Evolutionary conservation across 2,888 invertebrate species (phyloP), one percentile per base, ranked within the genome.

Genomic region (Cremastinae sp.): DNA sequence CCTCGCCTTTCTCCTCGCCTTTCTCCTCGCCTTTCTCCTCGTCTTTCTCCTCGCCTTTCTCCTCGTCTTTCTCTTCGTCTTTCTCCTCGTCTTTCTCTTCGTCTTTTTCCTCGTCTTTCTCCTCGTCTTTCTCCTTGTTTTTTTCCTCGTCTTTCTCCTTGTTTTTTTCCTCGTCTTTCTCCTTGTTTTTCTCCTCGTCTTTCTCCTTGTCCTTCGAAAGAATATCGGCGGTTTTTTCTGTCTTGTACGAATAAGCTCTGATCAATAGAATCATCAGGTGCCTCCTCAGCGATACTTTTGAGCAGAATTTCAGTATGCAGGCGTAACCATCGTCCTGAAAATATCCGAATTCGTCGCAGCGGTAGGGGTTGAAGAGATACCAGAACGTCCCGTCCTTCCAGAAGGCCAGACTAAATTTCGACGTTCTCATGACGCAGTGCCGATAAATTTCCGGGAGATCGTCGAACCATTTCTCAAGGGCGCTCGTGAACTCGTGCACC

Each of bases 321-420:
- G 86, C 87, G 66, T 71, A 80, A 2, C 88, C 88, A 0, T 53
- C 1, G 51, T 88, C 82, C 56, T 83, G 34, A 85, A 86, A 88
- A 7, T 84, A 80, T 2, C 88, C 88, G 64, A 81, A 84, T 36
- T 84, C 61, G 73, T 88, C 82, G 78, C 88, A 88, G 0, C 87
- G 82, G 45, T 86, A 88, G 0, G 88, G 88, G 73, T 87, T 88
- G 71, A 85, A 88, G 0, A 87, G 64, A 16, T 87, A 88, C 88
- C 88, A 88, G 73, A 87, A 88, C 0, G 71, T 54, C 0, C 82
- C 86, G 28, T 88, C 88, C 1, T 81, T 79, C 88, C 88, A 88
- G 43, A 87, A 87, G 0, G 88, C 87, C 1, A 88, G 16, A 0
- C 81, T 82, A 72, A 84, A 88, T 66, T 84, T 82, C 0, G 70